Base-by-base conservation (phyloP, 2,888 invertebrate species). In the Eupithecia abbreviata region DNA sequence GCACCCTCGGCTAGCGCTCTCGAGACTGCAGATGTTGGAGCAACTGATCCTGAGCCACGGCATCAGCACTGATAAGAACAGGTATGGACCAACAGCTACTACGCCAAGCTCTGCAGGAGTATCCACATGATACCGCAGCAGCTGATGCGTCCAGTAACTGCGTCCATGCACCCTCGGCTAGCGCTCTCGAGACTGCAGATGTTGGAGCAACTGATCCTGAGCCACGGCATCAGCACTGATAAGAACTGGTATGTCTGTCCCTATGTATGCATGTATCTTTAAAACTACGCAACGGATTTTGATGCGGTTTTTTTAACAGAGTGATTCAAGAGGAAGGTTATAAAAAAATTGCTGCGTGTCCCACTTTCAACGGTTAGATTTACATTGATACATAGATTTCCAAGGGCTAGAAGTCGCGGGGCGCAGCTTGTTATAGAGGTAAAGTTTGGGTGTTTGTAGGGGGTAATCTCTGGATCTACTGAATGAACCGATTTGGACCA, bases 111-210 rank as follows among this genome's bases (percentile, higher is more conserved):
- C 30, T 30, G 30, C 87, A 96, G 98, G 89, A 97, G 97, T 82
- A 96, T 98, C 75, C 97, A 98, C 91, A 94, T 98, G 79, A 98
- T 98, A 80, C 98, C 98, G 0, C 97, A 97, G 77, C 97, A 98
- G 88, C 92, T 98, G 75, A 98, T 98, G 47, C 96, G 98, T 69
- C 97, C 98, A 0, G 97, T 98, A 51, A 97, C 97, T 70, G 98
- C 97, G 47, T 97, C 97, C 71, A 98, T 98, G 84, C 98, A 98
- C 92, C 98, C 98, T 62, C 96, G 98, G 49, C 92, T 98, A 79
- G 98, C 98, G 0, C 96, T 98, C 75, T 98, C 98, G 81, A 96
- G 98, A 65, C 96, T 98, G 77, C 98, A 98, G 92, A 98, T 98
- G 97, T 96, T 98, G 75, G 98, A 98, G 84, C 98, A 98, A 85